Base-by-base conservation (phyloP, 1,140 invertebrate genomes). In the Hermetia illucens region DNA sequence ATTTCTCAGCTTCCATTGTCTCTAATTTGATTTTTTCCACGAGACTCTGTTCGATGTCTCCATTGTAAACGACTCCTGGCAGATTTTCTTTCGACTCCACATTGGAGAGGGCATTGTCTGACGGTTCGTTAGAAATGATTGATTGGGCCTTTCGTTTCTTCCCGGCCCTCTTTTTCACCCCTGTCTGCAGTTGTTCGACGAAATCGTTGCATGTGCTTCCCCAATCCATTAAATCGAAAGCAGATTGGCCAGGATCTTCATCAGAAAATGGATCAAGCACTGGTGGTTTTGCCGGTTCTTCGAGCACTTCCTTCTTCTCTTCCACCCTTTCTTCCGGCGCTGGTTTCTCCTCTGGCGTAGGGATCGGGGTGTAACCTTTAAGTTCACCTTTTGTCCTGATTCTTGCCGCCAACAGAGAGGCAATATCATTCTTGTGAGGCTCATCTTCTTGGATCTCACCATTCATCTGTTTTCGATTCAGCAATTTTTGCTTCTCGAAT, bases 331-430 rank as follows among this genome's bases (percentile, higher is more conserved):
- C 68, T 12, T 70, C 66, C 38, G 70, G 68, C 2, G 59, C 64
- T 40, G 61, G 49, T 15, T 27, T 38, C 4, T 10, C 8, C 15
- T 18, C 21, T 27, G 25, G 21, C 47, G 20, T 35, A 43, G 25
- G 33, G 5, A 38, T 41, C 21, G 48, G 46, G 32, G 63, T 47
- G 49, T 71, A 74, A 52, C 79, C 80, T 61, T 85, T 87, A 15
- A 84, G 58, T 62, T 87, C 82, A 3, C 77, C 82, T 62, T 85
- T 85, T 3, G 82, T 87, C 34, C 81, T 65, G 44, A 85, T 84
- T 47, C 82, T 69, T 9, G 81, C 77, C 8, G 76, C 70, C 32
- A 81, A 55, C 33, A 71, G 65, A 16, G 69, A 68, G 25, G 71
- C 69, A 18, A 35, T 21, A 27, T 41, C 33, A 5, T n/a, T n/a